Base-by-base conservation (phyloP, 2,113 vertebrate genomes). In the Campylomormyrus tamandua region DNA sequence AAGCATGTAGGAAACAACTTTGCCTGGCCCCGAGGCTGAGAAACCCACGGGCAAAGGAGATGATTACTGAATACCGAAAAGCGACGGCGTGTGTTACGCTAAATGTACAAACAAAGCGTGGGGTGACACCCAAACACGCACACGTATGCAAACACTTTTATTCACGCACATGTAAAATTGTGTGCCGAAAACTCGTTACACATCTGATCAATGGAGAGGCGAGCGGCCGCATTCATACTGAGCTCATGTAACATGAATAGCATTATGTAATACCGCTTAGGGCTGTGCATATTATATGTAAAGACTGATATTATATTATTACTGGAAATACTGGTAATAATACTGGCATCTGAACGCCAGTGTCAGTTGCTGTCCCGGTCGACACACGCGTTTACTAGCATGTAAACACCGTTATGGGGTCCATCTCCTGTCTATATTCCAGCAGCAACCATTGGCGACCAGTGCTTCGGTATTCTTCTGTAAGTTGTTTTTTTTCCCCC, bases 131-230 rank as follows among this genome's bases (percentile, higher is more conserved):
- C 83, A 85, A 46, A 84, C 83, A 84, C 8, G 24, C 45, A 45
- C 31, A 84, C 80, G 42, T 46, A 15, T 24, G 21, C 80, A 83
- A 39, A 49, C 83, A 85, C 83, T n/a, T 49, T 11, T 49, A 49
- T 49, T 48, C 83, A 85, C 83, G n/a, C 83, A 85, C 83, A 85
- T 42, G 21, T 21, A 46, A 80, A 80, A 80, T 17, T 80, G 31
- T 39, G 70, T 39, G 31, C 74, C 35, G 35, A 35, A 80, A 35
- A 80, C 74, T 80, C 74, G 31, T 80, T 80, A 39, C 35, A 80
- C 74, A 80, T 80, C 35, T 80, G 35, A 80, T 80, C 74, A 80
- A 80, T 80, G 74, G 35, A 77, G 35, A 80, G 74, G 74, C 74
- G 35, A 80, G 17, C 35, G 74, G 35, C 17, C 74, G 35, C 74